A percentile compares a stretch with the other conserved stretches of the same genome.
Conservation (phyloP, 2,797 vertebrate genomes). For the Percopsis omiscomaycus region DNA sequence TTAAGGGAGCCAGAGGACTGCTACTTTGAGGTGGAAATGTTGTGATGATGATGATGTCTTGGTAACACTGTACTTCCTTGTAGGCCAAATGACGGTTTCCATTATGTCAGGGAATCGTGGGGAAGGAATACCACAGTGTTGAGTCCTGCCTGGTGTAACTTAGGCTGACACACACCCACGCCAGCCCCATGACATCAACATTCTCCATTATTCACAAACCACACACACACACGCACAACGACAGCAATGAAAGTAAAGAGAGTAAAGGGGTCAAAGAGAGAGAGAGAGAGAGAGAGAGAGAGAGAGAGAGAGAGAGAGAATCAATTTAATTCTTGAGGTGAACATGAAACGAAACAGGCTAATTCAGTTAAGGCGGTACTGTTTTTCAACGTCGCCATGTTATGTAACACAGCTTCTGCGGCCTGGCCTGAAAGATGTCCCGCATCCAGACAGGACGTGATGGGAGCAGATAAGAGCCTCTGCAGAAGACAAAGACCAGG, state of each 20-base stretch:
- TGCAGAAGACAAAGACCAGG: constrained; percentile 18
- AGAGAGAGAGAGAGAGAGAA: constrained; percentile 4
- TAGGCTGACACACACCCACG: constrained; percentile 67
- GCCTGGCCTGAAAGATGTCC: neutral
- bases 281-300: neutral
- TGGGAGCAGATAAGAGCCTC: constrained; percentile 22
- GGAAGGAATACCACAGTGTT: constrained; percentile 60
- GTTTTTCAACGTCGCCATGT: constrained; percentile 10
- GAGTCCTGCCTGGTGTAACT: constrained; percentile 61
- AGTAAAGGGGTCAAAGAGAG: constrained; percentile 10
- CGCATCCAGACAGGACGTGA: constrained; percentile 6
- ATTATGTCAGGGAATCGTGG: constrained; percentile 58
- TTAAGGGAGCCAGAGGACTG: constrained; percentile 7
- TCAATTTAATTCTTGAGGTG: constrained; percentile 11
- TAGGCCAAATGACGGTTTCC: constrained; percentile 60
- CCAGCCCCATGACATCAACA: constrained; percentile 41
- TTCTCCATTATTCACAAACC: constrained; percentile 6
- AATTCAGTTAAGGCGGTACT: constrained; percentile 12
- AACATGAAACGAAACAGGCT: constrained; percentile 13
- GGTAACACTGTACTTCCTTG: constrained; percentile 45
- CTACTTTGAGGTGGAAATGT: constrained; percentile 30
- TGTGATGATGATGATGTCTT: constrained; percentile 47
- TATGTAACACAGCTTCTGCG: constrained; percentile 22
- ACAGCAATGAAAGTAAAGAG: constrained; percentile 38
- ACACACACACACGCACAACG: constrained; percentile 19